Percentiles rank a stretch among this genome's conserved stretches.
phyloP scores from a whole-genome alignment of 2,888 invertebrate species.

The Netelia virgata region DNA sequence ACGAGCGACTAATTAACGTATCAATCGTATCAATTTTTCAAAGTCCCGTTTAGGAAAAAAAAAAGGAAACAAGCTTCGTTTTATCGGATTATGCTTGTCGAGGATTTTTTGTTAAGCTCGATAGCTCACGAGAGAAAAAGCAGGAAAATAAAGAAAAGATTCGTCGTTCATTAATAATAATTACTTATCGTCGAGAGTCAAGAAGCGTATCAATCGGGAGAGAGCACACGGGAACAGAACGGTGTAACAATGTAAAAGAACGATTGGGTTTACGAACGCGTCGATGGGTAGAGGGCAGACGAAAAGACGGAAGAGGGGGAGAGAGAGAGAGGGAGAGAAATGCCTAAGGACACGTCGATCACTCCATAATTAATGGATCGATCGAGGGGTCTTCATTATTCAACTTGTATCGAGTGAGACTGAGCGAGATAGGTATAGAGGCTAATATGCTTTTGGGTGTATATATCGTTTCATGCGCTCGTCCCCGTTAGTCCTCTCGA shows the following conservation, averaged over 20 bases:
- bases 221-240: background rate
- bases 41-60: no score
- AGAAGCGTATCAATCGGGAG: conserved; percentile 7
- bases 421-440: conserved; percentile 25
- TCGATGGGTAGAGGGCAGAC: no score
- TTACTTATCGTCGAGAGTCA: conserved; percentile 10
- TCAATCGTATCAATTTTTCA: no score
- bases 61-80: no score
- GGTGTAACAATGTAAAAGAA: conserved; percentile 13
- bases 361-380: conserved; percentile 52
- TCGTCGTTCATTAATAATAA: conserved; percentile 35
- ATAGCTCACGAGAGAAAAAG: no score
- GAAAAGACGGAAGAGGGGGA: background rate
- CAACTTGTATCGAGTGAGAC: conserved; percentile 21
- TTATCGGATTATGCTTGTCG: no score
- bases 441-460: conserved; percentile 22
- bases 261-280: background rate
- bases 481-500: conserved; percentile 29
- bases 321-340: conserved; percentile 5
- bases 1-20: no score
- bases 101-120: no score
- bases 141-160: no score
- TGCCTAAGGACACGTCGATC: conserved; percentile 61
- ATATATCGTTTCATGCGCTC: conserved; percentile 11
- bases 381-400: conserved; percentile 63